Base-by-base conservation (phyloP, 2,113 vertebrate species). In the Ciconia boyciana region DNA sequence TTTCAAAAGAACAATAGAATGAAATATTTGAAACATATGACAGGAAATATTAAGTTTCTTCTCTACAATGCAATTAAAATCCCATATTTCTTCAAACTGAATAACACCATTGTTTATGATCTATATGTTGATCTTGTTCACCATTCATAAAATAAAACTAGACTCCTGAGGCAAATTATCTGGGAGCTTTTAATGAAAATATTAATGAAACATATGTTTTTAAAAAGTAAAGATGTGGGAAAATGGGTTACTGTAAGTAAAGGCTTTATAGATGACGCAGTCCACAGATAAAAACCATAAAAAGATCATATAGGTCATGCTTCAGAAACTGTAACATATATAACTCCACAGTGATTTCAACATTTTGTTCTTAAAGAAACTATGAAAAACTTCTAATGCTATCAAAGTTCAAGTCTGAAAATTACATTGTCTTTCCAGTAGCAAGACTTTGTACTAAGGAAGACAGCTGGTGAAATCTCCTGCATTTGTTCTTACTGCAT, bases 1-100 rank as follows among this genome's bases (percentile, higher is more conserved):
- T 97, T 95, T 93, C 60, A 79, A 64, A 91, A 95, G 71, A 97
- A 98, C 92, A 97, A 97, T 94, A 74, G 78, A 89, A 87, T 69
- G 43, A 87, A 94, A 78, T 82, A 65, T 65, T 78, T 88, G 19
- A 21, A 91, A 20, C 65, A 83, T 62, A 89, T 94, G 78, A 94
- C 81, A 97, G 97, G 97, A 97, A 95, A 91, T 94, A 78, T 25
- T 65, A 86, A 76, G 25, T 64, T 94, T 54, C 10, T 92, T 68
- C 57, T 52, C 11, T 43, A 61, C 88, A 88, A 72, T 85, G 32
- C 13, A 95, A 91, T 95, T 87, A 93, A 84, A 91, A 87, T 65
- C 44, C 76, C 86, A 66, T 76, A 78, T 82, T 93, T 94, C 69
- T 94, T 92, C 64, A 71, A 48, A 64, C 49, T 72, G 17, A 96